Evolutionary conservation across 2,888 invertebrate species (phyloP).

Genomic region (Pteria penguin): DNA sequence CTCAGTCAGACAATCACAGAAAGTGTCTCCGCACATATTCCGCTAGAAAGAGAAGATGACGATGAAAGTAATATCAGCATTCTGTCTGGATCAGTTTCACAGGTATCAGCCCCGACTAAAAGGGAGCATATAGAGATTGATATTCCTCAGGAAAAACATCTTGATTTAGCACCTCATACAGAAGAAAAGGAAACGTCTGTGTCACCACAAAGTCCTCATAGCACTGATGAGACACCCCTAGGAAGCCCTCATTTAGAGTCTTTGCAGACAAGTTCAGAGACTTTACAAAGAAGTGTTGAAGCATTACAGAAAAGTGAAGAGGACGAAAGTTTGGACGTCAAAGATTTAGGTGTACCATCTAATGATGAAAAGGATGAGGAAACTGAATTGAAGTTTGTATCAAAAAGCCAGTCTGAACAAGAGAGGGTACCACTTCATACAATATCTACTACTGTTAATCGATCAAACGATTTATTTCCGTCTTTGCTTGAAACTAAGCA

Average conservation of each 20-base stretch:
- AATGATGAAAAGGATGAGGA: not conserved
- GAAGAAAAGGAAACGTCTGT: not conserved
- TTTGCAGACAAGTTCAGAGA: not conserved
- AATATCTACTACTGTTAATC: conserved; percentile 39
- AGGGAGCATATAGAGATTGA: not conserved
- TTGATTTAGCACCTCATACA: not conserved
- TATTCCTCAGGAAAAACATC: not conserved
- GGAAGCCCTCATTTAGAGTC: too few species aligned
- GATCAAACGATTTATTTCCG: conserved; percentile 56
- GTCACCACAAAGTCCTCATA: not conserved
- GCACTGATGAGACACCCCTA: too few species aligned
- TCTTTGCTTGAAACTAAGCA: conserved; percentile 57
- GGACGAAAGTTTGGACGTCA: not conserved
- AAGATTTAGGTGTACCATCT: not conserved
- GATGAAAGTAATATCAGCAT: conserved; percentile 24
- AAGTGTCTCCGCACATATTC: conserved; percentile 58
- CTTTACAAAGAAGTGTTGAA: not conserved
- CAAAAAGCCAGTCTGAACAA: too few species aligned
- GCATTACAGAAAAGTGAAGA: not conserved
- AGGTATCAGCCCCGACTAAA: conserved; percentile 1
- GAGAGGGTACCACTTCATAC: not conserved
- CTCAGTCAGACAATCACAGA: conserved; percentile 62
- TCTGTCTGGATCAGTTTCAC: conserved; percentile 37
- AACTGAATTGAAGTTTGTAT: conserved; percentile 1
- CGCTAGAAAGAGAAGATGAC: conserved; percentile 17